Base-by-base conservation (phyloP, 2,113 vertebrate species). In the Protobothrops flavoviridis region DNA sequence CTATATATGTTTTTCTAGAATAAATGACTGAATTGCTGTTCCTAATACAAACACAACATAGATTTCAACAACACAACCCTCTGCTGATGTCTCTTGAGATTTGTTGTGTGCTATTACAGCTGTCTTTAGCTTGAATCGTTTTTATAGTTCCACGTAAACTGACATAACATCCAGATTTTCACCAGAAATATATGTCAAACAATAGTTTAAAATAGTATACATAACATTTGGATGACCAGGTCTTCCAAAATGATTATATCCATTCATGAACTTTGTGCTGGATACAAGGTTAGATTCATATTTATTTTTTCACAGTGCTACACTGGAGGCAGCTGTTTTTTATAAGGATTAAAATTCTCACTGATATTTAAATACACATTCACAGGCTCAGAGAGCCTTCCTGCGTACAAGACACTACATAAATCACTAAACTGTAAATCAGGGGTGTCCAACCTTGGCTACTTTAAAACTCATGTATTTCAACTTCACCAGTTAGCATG, bases 1-100 rank as follows among this genome's bases (percentile, higher is more conserved):
- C 90, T 5, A 1, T 39, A 50, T 88, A 88, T 39, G 33, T 52
- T 92, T 50, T 61, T 94, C 52, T 50, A 93, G 90, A 5, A 94
- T 87, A 94, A 93, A 89, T 29, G 56, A 93, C 45, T 15, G 92
- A 95, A 57, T 74, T 95, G 90, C 88, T 96, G 90, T 94, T 69
- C 5, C 85, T 93, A 89, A 92, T 56, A 89, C 2, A 92, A 39
- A 92, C 15, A 43, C 87, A 89, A 95, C 0, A 0, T 0, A 56
- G 86, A 93, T 94, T 96, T 94, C 85, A 56, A 53, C 57, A 33
- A 57, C 9, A 87, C 29, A 57, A 6, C 7, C 23, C 17, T 1
- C 0, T 59, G 69, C 94, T 88, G 81, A 48, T 43, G 26, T 29
- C 91, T 96, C 57, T 33, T 33, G 13, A 15, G 50, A 57, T 91